phyloP scores from a whole-genome alignment of 2,888 invertebrate genomes.

The Antheraea assamensis region DNA sequence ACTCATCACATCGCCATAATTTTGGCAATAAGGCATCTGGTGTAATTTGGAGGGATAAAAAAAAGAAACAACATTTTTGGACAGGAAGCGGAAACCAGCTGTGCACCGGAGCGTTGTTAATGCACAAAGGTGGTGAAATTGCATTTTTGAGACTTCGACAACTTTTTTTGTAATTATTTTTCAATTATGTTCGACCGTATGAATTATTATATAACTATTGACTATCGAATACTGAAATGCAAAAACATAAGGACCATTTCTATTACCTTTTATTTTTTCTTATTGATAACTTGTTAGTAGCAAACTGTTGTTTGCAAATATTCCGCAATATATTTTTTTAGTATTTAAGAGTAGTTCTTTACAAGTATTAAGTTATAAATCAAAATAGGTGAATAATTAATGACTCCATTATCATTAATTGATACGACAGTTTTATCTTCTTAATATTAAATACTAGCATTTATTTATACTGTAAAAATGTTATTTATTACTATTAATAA shows the following conservation, averaged over 20 bases:
- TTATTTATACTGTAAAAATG: neutral
- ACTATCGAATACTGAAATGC: no score
- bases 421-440: neutral
- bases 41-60: slow-evolving; percentile 67
- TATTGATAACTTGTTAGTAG: no score
- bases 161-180: slow-evolving; percentile 40
- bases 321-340: neutral
- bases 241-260: no score
- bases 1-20: slow-evolving; percentile 25
- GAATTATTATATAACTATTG: neutral
- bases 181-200: neutral
- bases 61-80: slow-evolving; percentile 54
- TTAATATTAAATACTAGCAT: neutral
- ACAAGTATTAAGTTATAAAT: neutral
- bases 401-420: no score
- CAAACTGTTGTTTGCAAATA: no score
- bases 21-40: slow-evolving; percentile 56
- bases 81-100: slow-evolving; percentile 79
- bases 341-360: neutral
- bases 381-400: neutral
- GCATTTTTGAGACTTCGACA: slow-evolving; percentile 77
- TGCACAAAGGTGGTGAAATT: slow-evolving; percentile 71
- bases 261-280: no score
- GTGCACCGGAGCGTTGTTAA: slow-evolving; percentile 69
- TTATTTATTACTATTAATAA: neutral